Evolutionary conservation across 2,888 invertebrate genomes (phyloP), one percentile per base, ranked within the genome.

Genomic region (Omphaloscelis lunosa): DNA sequence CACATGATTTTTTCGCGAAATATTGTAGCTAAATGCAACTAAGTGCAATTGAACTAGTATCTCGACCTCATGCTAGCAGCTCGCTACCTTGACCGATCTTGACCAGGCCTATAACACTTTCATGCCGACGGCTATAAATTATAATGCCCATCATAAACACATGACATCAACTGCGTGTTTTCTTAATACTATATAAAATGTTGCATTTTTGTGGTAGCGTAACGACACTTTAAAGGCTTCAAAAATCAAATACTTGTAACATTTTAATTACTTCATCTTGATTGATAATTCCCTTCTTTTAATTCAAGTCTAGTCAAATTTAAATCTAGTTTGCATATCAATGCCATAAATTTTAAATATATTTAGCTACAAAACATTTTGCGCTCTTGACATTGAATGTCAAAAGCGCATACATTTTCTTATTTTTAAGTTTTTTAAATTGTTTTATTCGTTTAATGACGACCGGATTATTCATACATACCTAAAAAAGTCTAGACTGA

Each of bases 51-150:
- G 41, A 65, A 80, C 20, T 23, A 65, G 53, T n/a, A 9, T 51
- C 56, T 51, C 53, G 66, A 68, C 61, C 82, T 74, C 48, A 34
- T 2, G 20, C 41, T 41, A 17, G 6, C 6, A 29, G 48, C 68
- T 53, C 61, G 45, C 65, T 51, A 61, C 75, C 61, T 85, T 75
- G 51, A n/a, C 51, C 34, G 56, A 7, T 61, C 85, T 82, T 75
- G 51, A 75, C 66, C 58, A 58, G 56, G 34, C 41, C 62, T 51
- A 66, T 74, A 62, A 41, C 15, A 41, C 12, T 51, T 62, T 58
- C 41, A 77, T 59, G 34, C 15, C 12, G 41, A 59, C 48, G 41
- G n/a, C 17, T 15, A 77, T 65, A 34, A 71, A 62, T 53, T 69
- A n/a, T 59, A 67, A 72, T 67, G 34, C 17, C 34, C 34, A 27